Base-by-base conservation (phyloP, 2,797 vertebrate genomes). In the Malacoraja senta region DNA sequence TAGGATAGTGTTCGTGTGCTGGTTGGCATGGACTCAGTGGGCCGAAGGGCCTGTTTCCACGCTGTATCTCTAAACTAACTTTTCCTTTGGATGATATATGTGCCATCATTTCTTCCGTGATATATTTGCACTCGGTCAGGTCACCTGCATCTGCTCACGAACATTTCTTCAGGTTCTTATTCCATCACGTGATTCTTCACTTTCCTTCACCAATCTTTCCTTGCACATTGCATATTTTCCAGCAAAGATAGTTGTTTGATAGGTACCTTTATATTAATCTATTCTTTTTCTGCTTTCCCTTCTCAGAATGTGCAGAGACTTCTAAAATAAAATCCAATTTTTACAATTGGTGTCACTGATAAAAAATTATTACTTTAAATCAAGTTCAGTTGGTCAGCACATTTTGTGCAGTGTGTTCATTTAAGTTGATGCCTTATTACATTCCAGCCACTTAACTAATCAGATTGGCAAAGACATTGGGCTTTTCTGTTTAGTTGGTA, bases 341-440 rank as follows among this genome's bases (percentile, higher is more conserved):
- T 86, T 26, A 15, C 26, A 13, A 63, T 86, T 15, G 29, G 2
- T 83, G 10, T 61, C 80, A 63, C 83, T 86, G 58, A 63, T n/a
- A 13, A 63, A 58, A 86, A 86, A 86, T 86, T 15, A 63, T 58
- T 86, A 24, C 2, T 17, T 15, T 86, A 53, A n/a, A 86, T 63
- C 13, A 63, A 63, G 12, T 86, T 86, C 53, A 84, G 10, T 86
- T n/a, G 61, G 13, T n/a, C 58, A 63, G 26, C 83, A 32, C 29
- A 63, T 86, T n/a, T 86, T 63, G 58, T 7, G 58, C 53, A 86
- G 6, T 63, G 10, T 1, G 26, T 63, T 86, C 83, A 63, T n/a
- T 86, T 86, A 86, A 86, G 1, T 35, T 86, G 29, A 63, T 63
- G 26, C 83, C 83, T 86, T 86, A n/a, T 84, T 58, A 84, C 29